phyloP scores from a whole-genome alignment of 2,888 invertebrate species.

The Parnassius smintheus region DNA sequence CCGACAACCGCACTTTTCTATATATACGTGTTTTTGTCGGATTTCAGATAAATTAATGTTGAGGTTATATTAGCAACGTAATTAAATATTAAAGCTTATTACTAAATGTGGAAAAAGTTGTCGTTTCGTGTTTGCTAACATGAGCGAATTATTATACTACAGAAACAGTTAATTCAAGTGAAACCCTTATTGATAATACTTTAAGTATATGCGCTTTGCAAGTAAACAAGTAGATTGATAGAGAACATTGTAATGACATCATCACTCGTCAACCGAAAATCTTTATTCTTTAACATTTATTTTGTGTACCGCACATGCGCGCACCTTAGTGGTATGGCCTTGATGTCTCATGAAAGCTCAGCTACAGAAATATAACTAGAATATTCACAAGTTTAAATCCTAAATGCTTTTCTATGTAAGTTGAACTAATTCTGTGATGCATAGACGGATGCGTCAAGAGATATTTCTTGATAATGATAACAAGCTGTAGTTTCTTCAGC shows the following conservation, averaged over 20 bases:
- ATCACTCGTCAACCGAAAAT: slow-evolving; percentile 46
- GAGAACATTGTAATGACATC: slow-evolving; percentile 15
- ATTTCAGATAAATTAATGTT: slow-evolving; percentile 11
- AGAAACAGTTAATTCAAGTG: not conserved
- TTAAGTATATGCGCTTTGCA: not conserved
- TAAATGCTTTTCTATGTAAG: too few relatives aligned
- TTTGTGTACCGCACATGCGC: slow-evolving; percentile 68
- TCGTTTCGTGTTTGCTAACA: slow-evolving; percentile 5
- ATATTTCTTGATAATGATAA: too few relatives aligned
- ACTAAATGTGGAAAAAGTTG: slow-evolving; percentile 13
- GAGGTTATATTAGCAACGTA: slow-evolving; percentile 5
- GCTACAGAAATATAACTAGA: slow-evolving; percentile 30
- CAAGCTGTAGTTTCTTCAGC: too few relatives aligned
- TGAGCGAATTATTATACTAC: not conserved
- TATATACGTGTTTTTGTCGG: slow-evolving; percentile 18
- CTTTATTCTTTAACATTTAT: slow-evolving; percentile 53
- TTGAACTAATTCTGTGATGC: slow-evolving; percentile 8
- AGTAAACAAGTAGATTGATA: slow-evolving; percentile 2
- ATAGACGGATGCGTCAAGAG: not conserved
- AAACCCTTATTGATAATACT: not conserved
- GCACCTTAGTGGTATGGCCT: slow-evolving; percentile 51
- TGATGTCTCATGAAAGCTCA: slow-evolving; percentile 54
- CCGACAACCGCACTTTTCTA: slow-evolving; percentile 51
- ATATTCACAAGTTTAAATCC: too few relatives aligned
- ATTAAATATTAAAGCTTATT: slow-evolving; percentile 23